A percentile compares a stretch with the other conserved stretches of the same genome.
Evolutionary conservation across 2,113 vertebrate genomes (phyloP).

Genomic region (Zeus faber): DNA sequence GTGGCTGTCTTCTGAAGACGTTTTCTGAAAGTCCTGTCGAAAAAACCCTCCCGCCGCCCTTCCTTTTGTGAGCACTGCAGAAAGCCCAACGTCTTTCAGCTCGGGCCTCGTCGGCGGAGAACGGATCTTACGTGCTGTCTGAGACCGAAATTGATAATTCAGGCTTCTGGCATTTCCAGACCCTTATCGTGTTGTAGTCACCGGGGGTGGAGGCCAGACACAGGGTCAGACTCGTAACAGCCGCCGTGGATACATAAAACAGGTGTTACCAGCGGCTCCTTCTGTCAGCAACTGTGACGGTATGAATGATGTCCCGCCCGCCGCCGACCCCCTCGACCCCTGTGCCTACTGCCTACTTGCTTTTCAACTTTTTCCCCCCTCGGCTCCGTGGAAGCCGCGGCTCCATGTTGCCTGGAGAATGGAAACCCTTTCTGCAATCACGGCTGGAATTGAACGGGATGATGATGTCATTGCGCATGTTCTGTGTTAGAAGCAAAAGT

Average conservation of each 20-base stretch:
- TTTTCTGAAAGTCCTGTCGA: too few relatives aligned
- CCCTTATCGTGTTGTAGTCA: neutral
- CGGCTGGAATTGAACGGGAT: neutral
- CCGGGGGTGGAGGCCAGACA: slow-evolving; percentile 6
- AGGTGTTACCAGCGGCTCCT: slow-evolving; percentile 16
- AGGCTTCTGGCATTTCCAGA: too few relatives aligned
- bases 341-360: neutral
- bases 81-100: too few relatives aligned
- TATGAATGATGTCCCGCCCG: slow-evolving; percentile 2
- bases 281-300: slow-evolving; percentile 17
- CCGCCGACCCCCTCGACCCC: slow-evolving; percentile 7
- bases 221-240: too few relatives aligned
- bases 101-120: too few relatives aligned
- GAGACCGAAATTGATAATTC: too few relatives aligned
- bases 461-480: slow-evolving; percentile 48
- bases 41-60: too few relatives aligned
- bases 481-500: slow-evolving; percentile 32
- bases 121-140: too few relatives aligned
- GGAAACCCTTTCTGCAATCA: slow-evolving; percentile 23
- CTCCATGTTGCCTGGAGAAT: slow-evolving; percentile 1
- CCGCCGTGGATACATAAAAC: slow-evolving; percentile 21
- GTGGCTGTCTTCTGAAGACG: too few relatives aligned
- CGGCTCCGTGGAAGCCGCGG: neutral
- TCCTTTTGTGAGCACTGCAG: too few relatives aligned
- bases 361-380: slow-evolving; percentile 5